These are phyloP conservation scores for Anadara kagoshimensis DNA, from an alignment of 1,140 invertebrate genomes.

Conservation along the genomic window DNA sequence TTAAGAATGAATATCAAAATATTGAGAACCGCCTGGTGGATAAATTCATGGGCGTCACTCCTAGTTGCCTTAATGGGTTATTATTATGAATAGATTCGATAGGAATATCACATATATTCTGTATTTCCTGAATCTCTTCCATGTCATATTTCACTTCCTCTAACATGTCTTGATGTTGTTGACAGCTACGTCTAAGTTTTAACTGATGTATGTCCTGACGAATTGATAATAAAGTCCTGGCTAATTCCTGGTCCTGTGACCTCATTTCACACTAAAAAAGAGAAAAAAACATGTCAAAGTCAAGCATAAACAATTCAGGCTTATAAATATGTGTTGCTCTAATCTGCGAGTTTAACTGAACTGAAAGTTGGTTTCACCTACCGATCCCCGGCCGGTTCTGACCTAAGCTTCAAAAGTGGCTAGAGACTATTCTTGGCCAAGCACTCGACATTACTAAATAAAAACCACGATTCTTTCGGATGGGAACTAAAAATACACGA, in stretches of 20 bases:
- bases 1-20: slow-evolving; percentile 50
- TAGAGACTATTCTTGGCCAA: too few species aligned
- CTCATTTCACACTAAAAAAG: slow-evolving; percentile 63
- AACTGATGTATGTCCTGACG: slow-evolving; percentile 65
- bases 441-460: too few species aligned
- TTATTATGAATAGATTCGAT: slow-evolving; percentile 43
- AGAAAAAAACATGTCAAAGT: not conserved
- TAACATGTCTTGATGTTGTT: slow-evolving; percentile 65
- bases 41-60: slow-evolving; percentile 66
- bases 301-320: too few species aligned
- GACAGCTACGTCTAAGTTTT: slow-evolving; percentile 60
- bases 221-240: slow-evolving; percentile 60
- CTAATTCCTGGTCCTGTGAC: slow-evolving; percentile 62
- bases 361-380: too few species aligned
- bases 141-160: slow-evolving; percentile 65
- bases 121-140: slow-evolving; percentile 60
- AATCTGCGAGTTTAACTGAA: too few species aligned
- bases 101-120: slow-evolving; percentile 64
- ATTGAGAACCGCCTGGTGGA: slow-evolving; percentile 66
- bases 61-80: slow-evolving; percentile 62
- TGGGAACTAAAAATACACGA: too few species aligned
- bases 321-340: too few species aligned
- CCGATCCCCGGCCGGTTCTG: too few species aligned
- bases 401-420: too few species aligned
- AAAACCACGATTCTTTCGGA: too few species aligned